Base-by-base conservation (phyloP, 2,113 vertebrate species). In the Scytalopus superciliaris region DNA sequence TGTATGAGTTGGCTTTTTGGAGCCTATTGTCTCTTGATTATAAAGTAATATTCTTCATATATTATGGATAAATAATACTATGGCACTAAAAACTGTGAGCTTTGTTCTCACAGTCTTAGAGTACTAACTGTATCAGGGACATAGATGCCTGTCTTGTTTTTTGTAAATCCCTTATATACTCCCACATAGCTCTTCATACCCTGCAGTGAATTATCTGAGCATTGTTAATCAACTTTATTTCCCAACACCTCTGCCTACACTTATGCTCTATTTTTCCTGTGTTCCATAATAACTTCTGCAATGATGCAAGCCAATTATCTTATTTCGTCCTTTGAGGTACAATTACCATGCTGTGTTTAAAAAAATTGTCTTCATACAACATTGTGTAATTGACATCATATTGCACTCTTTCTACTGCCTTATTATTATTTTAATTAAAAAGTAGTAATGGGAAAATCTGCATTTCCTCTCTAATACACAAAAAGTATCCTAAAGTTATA, bases 201-300 rank as follows among this genome's bases (percentile, higher is more conserved):
- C 67, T 73, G 23, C 37, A 90, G 88, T 35, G 45, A 95, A 57
- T 94, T 92, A 80, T n/a, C 40, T 50, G 30, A 35, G 40, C 44
- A 35, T 59, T 83, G 52, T 77, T 93, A 73, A 84, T 52, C 45
- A 84, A 17, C 45, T 11, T 55, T 24, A 76, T 90, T 94, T 91
- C 82, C 39, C 67, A 95, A 89, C 42, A 74, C 27, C 24, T 69
- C 78, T 90, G 82, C 84, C 90, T 90, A 91, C 79, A 74, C 59
- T 55, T 63, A 23, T 12, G 40, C 30, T 86, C 72, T 83, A 6
- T 30, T 84, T 93, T 80, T 66, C 57, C 30, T 76, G 15, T 24
- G 33, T 39, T 79, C 62, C 23, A 2, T 37, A 67, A 30, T 63
- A 94, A 80, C 50, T 67, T 91, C 10, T 77, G 50, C 37, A 85